These are phyloP conservation scores for Entomobrya multifasciata DNA, from an alignment of 2,888 invertebrate species.

Conservation along the genomic window DNA sequence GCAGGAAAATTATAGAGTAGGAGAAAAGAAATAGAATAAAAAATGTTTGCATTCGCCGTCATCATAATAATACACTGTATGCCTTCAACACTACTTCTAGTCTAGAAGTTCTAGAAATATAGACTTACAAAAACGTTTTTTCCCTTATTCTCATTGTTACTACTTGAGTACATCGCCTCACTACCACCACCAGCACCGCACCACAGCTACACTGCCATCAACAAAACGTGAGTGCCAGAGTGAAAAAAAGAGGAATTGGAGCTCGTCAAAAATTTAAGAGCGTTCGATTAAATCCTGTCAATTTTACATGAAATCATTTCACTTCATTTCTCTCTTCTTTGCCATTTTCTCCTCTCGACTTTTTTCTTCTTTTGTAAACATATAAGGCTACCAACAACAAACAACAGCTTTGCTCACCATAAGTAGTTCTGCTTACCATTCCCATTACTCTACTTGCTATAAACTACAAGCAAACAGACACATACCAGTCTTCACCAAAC, in stretches of 20 bases:
- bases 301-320: slow-evolving; percentile 73
- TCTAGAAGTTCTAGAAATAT: no score
- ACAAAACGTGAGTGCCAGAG: neutral
- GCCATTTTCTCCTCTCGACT: slow-evolving; percentile 10
- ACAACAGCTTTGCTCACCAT: slow-evolving; percentile 17
- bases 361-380: neutral
- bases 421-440: neutral
- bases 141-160: no score
- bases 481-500: neutral
- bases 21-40: slow-evolving; percentile 2
- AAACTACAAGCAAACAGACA: no score
- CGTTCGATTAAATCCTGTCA: slow-evolving; percentile 73
- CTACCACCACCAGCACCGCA: neutral
- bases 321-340: slow-evolving; percentile 57
- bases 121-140: no score
- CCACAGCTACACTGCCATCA: neutral
- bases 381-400: slow-evolving; percentile 2
- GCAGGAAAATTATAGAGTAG: slow-evolving; percentile 9
- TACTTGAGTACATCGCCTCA: neutral
- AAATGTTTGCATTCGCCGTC: slow-evolving; percentile 27
- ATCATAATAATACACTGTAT: neutral
- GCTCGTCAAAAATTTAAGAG: slow-evolving; percentile 71
- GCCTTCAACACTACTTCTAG: neutral
- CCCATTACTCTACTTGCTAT: neutral
- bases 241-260: slow-evolving; percentile 25